These are phyloP conservation scores for Colinus virginianus DNA, from an alignment of 2,113 vertebrate genomes.

Conservation along the genomic window DNA sequence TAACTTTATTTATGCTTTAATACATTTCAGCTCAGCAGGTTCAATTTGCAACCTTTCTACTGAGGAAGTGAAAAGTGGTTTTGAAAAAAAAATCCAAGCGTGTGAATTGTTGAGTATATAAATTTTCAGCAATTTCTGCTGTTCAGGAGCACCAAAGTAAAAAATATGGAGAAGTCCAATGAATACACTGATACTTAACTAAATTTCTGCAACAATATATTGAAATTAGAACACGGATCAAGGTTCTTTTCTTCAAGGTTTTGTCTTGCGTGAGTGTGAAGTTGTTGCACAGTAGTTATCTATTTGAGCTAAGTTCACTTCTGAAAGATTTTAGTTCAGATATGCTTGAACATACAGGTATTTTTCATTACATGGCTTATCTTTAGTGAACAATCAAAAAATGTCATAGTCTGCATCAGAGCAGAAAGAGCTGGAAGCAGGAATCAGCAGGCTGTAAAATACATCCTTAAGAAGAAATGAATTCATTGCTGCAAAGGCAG, in stretches of 20 bases:
- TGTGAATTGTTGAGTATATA: background rate
- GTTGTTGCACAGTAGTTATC: background rate
- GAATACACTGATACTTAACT: background rate
- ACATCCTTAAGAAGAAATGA: background rate
- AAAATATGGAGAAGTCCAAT: background rate
- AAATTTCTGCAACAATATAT: background rate
- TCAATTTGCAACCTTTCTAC: background rate
- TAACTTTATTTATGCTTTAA: background rate
- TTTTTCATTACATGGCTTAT: background rate
- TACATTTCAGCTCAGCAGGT: background rate
- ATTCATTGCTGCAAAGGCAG: background rate
- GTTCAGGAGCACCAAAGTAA: background rate
- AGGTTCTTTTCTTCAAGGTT: background rate
- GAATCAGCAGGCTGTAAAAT: background rate
- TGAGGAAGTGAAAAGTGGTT: constrained; percentile 2
- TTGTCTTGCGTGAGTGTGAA: background rate
- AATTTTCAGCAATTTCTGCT: background rate
- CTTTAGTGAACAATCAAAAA: background rate
- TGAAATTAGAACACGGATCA: background rate
- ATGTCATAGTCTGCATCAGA: background rate
- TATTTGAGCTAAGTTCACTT: background rate
- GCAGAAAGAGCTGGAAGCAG: background rate
- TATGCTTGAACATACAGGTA: background rate
- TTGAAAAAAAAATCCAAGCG: background rate
- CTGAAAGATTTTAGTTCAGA: background rate